phyloP scores from a whole-genome alignment of 2,888 invertebrate genomes.

The Drosophila vallismaia region DNA sequence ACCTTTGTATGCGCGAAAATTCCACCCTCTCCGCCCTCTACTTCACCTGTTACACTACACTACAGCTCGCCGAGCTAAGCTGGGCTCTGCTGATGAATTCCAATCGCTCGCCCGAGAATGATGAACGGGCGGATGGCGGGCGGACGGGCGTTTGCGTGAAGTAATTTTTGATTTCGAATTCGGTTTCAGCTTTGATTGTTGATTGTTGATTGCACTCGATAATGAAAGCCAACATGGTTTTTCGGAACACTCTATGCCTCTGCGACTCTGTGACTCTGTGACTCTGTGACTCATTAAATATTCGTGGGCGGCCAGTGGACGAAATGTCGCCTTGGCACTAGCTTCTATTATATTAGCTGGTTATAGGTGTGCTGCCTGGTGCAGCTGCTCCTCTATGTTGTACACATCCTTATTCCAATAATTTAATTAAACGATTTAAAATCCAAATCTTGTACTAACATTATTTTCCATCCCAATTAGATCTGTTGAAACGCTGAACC shows the following conservation, averaged over 20 bases:
- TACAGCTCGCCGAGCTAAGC: slow-evolving; percentile 4
- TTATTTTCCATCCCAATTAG: slow-evolving; percentile 6
- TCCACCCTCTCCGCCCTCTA: slow-evolving; percentile 58
- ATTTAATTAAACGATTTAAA: too few species aligned
- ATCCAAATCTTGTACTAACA: too few species aligned
- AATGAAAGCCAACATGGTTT: slow-evolving; percentile 19
- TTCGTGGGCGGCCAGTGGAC: slow-evolving; percentile 33
- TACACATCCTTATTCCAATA: not conserved
- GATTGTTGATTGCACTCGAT: slow-evolving; percentile 27
- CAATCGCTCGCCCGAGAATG: slow-evolving; percentile 25
- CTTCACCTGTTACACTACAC: slow-evolving; percentile 72
- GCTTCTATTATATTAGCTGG: slow-evolving; percentile 7
- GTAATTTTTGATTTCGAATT: slow-evolving; percentile 27
- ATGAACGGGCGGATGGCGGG: slow-evolving; percentile 1
- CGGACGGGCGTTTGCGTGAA: slow-evolving; percentile 29
- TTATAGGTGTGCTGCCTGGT: slow-evolving; percentile 3
- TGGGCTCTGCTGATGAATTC: slow-evolving; percentile 25
- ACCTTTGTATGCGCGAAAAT: slow-evolving; percentile 66
- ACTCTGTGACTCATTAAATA: slow-evolving; percentile 26
- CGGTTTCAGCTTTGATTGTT: slow-evolving; percentile 4
- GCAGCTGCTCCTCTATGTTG: too few species aligned
- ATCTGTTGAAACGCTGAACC: slow-evolving; percentile 39
- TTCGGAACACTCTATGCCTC: slow-evolving; percentile 28
- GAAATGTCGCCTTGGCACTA: slow-evolving; percentile 28
- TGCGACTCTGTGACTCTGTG: slow-evolving; percentile 18